phyloP scores from a whole-genome alignment of 1,140 invertebrate species.

The Zeugodacus cucurbitae region DNA sequence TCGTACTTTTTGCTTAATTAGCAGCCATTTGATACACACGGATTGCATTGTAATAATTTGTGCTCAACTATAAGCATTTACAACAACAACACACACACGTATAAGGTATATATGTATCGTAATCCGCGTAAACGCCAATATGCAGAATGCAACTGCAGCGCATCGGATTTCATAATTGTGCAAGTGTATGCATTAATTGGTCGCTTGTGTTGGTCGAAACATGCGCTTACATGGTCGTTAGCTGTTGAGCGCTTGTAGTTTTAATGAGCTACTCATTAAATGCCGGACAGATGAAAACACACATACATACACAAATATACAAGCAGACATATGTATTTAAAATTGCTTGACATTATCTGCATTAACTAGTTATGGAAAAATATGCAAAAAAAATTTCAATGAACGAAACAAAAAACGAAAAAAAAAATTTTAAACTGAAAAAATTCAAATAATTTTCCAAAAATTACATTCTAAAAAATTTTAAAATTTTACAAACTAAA shows the following conservation, averaged over 20 bases:
- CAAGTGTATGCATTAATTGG: not conserved
- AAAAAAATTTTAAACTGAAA: too few species aligned
- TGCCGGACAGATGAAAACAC: not conserved
- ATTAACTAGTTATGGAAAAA: not conserved
- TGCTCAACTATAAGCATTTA: not conserved
- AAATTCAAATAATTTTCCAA: too few species aligned
- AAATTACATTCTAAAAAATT: too few species aligned
- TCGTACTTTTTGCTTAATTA: constrained; percentile 19
- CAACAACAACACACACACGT: not conserved
- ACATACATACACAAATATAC: not conserved
- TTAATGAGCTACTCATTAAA: constrained; percentile 33
- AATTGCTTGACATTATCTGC: not conserved
- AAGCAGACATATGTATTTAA: not conserved
- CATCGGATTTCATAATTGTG: not conserved
- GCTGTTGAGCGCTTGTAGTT: constrained; percentile 8
- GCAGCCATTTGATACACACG: not conserved
- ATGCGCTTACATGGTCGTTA: not conserved
- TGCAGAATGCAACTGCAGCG: not conserved
- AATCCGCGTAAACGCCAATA: not conserved
- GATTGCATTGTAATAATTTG: constrained; percentile 10
- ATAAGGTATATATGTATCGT: not conserved
- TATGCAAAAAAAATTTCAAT: too few species aligned
- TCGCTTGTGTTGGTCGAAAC: constrained; percentile 12
- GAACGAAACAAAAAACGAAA: too few species aligned
- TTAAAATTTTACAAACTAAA: too few species aligned